Evolutionary conservation across 92 coral and sea anemone species (phyloP).

Genomic region (Siderastrea siderea): DNA sequence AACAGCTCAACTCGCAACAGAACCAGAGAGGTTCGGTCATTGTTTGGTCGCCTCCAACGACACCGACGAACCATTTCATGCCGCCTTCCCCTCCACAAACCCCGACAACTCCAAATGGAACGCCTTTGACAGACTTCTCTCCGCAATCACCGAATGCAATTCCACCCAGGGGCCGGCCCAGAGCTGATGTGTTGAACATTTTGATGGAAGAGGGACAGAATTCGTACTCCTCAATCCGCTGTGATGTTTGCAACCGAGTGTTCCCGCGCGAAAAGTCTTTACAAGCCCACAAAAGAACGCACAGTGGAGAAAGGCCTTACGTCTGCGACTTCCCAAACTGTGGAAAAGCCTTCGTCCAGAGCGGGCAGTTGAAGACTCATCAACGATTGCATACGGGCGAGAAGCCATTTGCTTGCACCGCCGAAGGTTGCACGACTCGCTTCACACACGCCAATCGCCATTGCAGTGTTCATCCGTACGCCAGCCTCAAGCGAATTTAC

Average conservation of each 20-base stretch:
- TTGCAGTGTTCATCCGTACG: slow-evolving; percentile 94
- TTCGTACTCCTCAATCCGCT: slow-evolving; percentile 96
- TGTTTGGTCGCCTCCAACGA: slow-evolving; percentile 95
- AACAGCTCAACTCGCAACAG: slow-evolving; percentile 62
- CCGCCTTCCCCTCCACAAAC: slow-evolving; percentile 89
- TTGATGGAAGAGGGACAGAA: slow-evolving; percentile 96
- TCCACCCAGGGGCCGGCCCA: slow-evolving; percentile 98
- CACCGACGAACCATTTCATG: slow-evolving; percentile 82
- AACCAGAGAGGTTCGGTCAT: slow-evolving; percentile 84
- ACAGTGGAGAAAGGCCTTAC: slow-evolving; percentile 98
- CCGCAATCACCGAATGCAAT: slow-evolving; percentile 82
- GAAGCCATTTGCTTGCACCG: slow-evolving; percentile 94
- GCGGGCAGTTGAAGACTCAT: slow-evolving; percentile 98
- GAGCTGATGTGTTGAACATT: slow-evolving; percentile 91
- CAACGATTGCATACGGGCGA: slow-evolving; percentile 98
- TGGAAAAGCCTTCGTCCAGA: slow-evolving; percentile 98
- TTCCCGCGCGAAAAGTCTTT: slow-evolving; percentile 99
- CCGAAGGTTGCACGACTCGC: slow-evolving; percentile 89
- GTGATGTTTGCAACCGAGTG: slow-evolving; percentile 97
- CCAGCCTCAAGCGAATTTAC: slow-evolving; percentile 82
- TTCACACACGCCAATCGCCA: slow-evolving; percentile 99
- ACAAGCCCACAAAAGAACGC: slow-evolving; percentile 99
- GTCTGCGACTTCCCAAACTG: slow-evolving; percentile 99
- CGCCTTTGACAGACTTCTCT: slow-evolving; percentile 51
- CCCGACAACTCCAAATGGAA: slow-evolving; percentile 77